Base-by-base conservation (phyloP, 2,888 invertebrate genomes). In the Apotomis capreana region DNA sequence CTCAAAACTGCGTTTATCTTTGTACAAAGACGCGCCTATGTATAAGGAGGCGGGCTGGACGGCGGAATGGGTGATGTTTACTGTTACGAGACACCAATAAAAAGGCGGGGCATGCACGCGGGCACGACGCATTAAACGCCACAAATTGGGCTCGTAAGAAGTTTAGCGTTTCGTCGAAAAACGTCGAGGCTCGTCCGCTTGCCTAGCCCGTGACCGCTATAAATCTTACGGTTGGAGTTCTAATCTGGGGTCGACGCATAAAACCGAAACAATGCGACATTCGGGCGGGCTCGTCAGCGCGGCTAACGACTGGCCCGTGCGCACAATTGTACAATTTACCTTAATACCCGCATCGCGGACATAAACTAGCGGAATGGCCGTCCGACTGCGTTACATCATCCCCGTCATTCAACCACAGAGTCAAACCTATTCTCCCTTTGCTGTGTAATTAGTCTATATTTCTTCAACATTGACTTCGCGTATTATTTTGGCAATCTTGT, bases 71-170 rank as follows among this genome's bases (percentile, higher is more conserved):
- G 91, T 91, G 91, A 91, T 88, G 89, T 91, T 86, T 89, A 91
- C 90, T 89, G 90, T 90, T 90, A 90, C 87, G 90, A 89, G 90
- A 89, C 91, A 91, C 91, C 82, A 88, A 92, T 91, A 92, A 92
- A 92, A 91, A 91, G 91, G 91, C 91, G 90, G 91, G 85, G 89
- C 91, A 88, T 87, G 88, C 88, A 88, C 88, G 87, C 82, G 83
- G 78, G 86, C 90, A 91, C 90, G 91, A 82, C 83, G 84, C 90
- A 89, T 88, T 88, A 89, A 88, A 85, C 81, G 84, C 84, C 87
- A 91, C 91, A 91, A 92, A 91, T 91, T 91, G 89, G 90, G 84
- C 89, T 88, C 87, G 88, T 88, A 89, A 87, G 89, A 91, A 89
- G 86, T 87, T 88, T 87, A 90, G 89, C 86, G 87, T 89, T 92